phyloP scores from a whole-genome alignment of 2,797 vertebrate genomes.

The Parauchenoglanis ngamensis region DNA sequence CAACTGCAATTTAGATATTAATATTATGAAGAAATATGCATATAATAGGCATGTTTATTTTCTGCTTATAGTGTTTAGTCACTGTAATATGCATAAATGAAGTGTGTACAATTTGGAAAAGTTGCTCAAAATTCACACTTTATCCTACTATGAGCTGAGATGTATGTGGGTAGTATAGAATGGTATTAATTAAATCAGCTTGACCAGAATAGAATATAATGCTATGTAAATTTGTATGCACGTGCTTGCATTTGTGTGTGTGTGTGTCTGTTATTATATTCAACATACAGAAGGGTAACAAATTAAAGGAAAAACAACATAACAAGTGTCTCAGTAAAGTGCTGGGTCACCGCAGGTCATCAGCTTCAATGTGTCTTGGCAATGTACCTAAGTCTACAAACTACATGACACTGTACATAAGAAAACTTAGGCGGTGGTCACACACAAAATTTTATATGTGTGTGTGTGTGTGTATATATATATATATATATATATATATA shows the following conservation, averaged over 20 bases:
- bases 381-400: neutral
- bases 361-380: neutral
- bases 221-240: no score
- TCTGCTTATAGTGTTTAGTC: neutral
- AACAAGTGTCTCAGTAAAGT: neutral
- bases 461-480: no score
- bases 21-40: neutral
- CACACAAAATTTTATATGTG: no score
- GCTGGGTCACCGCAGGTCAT: neutral
- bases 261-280: neutral
- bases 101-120: neutral
- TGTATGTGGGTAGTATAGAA: neutral
- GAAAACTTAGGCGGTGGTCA: neutral
- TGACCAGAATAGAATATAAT: neutral
- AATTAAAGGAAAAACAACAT: neutral
- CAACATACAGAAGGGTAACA: neutral
- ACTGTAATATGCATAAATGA: neutral
- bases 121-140: neutral
- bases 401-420: neutral
- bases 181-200: neutral
- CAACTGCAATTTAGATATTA: neutral
- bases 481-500: no score
- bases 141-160: neutral
- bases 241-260: neutral
- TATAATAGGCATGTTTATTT: neutral